phyloP scores from a whole-genome alignment of 1,140 invertebrate genomes.

The Colletes gigas region DNA sequence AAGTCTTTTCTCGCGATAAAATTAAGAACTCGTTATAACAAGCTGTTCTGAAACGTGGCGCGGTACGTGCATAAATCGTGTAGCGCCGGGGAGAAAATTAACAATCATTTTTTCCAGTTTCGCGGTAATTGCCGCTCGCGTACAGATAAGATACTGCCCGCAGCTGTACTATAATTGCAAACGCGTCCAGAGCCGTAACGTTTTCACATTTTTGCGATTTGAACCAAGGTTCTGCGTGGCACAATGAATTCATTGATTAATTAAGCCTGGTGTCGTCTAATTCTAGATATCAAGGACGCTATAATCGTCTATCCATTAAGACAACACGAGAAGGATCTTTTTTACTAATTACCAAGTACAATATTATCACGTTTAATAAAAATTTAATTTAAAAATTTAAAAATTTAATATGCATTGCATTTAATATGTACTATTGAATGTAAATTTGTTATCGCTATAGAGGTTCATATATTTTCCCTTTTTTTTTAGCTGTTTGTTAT shows the following conservation, averaged over 20 bases:
- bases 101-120: constrained; percentile 33
- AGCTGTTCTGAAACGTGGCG: constrained; percentile 11
- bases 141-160: not conserved
- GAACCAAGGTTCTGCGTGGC: not conserved
- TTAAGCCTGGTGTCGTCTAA: not conserved
- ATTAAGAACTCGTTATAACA: constrained; percentile 25
- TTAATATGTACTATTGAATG: too few species aligned
- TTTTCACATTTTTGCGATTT: not conserved
- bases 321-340: not conserved
- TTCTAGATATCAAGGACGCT: not conserved
- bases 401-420: too few species aligned
- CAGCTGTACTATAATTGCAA: not conserved
- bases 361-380: too few species aligned
- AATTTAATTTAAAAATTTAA: too few species aligned
- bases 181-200: not conserved
- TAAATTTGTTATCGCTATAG: too few species aligned
- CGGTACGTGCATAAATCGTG: constrained; percentile 18
- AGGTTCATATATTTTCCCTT: too few species aligned
- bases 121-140: constrained; percentile 12
- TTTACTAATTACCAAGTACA: not conserved
- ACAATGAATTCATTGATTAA: constrained; percentile 19
- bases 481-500: too few species aligned
- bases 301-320: too few species aligned
- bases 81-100: constrained; percentile 11
- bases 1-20: constrained; percentile 18